A percentile compares a stretch with the other conserved stretches of the same genome.
These are phyloP conservation scores for Diachasma alloeum DNA, from an alignment of 1,140 invertebrate species.

Conservation along the genomic window DNA sequence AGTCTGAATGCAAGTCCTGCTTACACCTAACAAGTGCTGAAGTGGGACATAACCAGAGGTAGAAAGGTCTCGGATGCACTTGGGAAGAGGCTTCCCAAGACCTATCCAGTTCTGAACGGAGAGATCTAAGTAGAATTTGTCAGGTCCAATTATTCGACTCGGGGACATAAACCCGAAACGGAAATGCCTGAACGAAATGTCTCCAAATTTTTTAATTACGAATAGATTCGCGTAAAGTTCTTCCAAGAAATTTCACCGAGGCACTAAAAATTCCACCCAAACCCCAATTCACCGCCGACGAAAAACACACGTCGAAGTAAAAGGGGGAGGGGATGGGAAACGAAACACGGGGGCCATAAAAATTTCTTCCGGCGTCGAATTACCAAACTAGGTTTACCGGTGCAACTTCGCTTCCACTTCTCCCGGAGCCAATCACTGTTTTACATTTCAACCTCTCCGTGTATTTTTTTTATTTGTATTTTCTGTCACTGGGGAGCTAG, in stretches of 20 bases:
- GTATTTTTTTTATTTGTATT: slow-evolving; percentile 15
- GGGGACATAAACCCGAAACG: not conserved
- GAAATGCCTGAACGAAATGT: slow-evolving; percentile 17
- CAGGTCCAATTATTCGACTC: too few species aligned
- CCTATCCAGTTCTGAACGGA: too few species aligned
- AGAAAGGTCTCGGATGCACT: too few species aligned
- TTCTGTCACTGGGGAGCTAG: slow-evolving; percentile 21
- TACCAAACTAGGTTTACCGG: slow-evolving; percentile 35
- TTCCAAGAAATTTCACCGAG: slow-evolving; percentile 6
- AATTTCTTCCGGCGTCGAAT: slow-evolving; percentile 55
- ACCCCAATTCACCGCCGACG: not conserved
- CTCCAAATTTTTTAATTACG: slow-evolving; percentile 21
- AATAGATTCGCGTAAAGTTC: not conserved
- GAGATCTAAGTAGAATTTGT: too few species aligned
- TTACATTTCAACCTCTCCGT: not conserved
- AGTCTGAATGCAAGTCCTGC: too few species aligned
- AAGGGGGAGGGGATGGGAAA: not conserved
- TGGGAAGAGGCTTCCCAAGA: too few species aligned
- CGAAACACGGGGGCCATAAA: slow-evolving; percentile 48
- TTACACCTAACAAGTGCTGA: too few species aligned
- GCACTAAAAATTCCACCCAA: slow-evolving; percentile 25
- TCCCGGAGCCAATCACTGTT: not conserved
- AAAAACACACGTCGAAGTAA: not conserved
- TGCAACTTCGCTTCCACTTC: not conserved
- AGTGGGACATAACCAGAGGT: too few species aligned